Conservation (phyloP, 2,113 vertebrate genomes). For the Natator depressus region DNA sequence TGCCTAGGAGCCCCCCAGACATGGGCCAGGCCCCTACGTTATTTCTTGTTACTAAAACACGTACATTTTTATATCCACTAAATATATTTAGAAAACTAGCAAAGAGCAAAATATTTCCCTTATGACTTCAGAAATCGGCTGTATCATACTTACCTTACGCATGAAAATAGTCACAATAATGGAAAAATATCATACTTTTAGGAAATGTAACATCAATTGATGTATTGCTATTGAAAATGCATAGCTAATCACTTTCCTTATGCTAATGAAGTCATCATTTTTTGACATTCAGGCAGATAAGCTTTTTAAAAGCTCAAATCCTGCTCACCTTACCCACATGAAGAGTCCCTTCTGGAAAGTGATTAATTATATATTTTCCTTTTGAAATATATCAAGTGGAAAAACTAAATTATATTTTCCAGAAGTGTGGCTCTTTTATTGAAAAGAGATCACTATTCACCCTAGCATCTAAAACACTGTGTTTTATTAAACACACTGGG, state of each 20-base stretch:
- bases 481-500: not conserved
- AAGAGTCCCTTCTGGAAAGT: not conserved
- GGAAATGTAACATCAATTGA: not conserved
- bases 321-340: not conserved
- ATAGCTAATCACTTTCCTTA: not conserved
- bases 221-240: not conserved
- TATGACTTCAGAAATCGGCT: not conserved
- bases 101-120: not conserved
- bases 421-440: not conserved
- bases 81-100: not conserved
- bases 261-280: not conserved
- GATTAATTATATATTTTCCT: not conserved
- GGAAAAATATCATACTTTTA: not conserved
- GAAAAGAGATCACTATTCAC: not conserved
- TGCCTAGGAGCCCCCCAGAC: not conserved
- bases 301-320: not conserved
- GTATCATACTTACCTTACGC: not conserved
- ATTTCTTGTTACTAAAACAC: not conserved
- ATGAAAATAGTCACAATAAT: not conserved
- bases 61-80: not conserved
- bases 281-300: not conserved
- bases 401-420: not conserved
- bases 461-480: not conserved
- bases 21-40: not conserved
- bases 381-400: not conserved